Conservation (phyloP, 2,113 vertebrate genomes). For the Platichthys stellatus region DNA sequence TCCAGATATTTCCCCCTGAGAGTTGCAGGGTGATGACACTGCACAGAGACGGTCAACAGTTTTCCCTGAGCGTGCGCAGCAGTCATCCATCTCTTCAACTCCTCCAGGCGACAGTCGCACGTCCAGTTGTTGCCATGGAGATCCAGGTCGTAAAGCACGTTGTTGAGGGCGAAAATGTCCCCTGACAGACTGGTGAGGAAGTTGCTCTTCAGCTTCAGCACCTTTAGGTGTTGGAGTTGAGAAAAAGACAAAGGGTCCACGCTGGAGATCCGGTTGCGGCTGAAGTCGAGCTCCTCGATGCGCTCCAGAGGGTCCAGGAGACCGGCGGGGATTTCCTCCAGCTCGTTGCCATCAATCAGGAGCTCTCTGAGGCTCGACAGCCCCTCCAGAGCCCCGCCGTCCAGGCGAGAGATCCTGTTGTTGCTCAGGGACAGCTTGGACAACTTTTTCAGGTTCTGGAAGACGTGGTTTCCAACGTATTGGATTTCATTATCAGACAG, state of each 20-base stretch:
- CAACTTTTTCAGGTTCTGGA: constrained; percentile 87
- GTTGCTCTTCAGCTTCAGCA: constrained; percentile 91
- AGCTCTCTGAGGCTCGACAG: constrained; percentile 87
- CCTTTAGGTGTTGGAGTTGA: constrained; percentile 81
- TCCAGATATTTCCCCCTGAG: constrained; percentile 91
- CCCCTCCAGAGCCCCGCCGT: constrained; percentile 84
- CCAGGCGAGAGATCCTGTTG: constrained; percentile 87
- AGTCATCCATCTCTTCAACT: constrained; percentile 90
- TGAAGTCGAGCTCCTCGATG: constrained; percentile 90
- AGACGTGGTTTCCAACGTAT: constrained; percentile 85
- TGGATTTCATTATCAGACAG: constrained; percentile 90
- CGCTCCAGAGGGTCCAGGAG: constrained; percentile 88
- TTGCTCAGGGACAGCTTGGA: constrained; percentile 88
- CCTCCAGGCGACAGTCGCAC: constrained; percentile 90
- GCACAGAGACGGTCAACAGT: constrained; percentile 89
- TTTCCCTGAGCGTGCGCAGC: constrained; percentile 88
- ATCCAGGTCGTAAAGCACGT: constrained; percentile 87
- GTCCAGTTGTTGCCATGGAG: constrained; percentile 94
- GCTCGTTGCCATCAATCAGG: constrained; percentile 87
- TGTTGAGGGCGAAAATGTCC: constrained; percentile 85
- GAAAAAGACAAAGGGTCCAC: constrained; percentile 84
- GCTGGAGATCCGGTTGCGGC: constrained; percentile 84
- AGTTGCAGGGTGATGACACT: constrained; percentile 85
- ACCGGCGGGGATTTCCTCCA: constrained; percentile 84
- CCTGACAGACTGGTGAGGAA: constrained; percentile 86